Evolutionary conservation across 1,140 invertebrate species (phyloP), one percentile per base, ranked within the genome.

Genomic region (Phymastichus coffea): DNA sequence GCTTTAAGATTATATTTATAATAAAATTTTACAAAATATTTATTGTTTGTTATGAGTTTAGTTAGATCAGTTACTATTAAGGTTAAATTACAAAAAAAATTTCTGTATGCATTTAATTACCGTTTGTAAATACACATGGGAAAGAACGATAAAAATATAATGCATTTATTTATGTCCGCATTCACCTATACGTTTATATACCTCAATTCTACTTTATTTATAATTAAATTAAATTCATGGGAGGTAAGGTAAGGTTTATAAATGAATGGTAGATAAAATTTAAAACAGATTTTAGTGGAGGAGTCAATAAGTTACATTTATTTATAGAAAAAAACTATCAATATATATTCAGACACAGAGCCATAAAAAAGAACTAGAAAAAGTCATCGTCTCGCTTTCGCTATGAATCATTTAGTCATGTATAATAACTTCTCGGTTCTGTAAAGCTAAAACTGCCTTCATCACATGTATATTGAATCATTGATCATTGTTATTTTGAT

Each of bases 241-340:
- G n/a, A n/a, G n/a, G n/a, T n/a, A n/a, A n/a, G n/a, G n/a, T n/a
- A n/a, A n/a, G n/a, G n/a, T n/a, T n/a, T 4, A 12, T 40, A 40
- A 40, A 12, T 44, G n/a, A 22, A 10, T 44, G 6, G 22, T 6
- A 15, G 15, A 40, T 10, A 40, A 40, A 40, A 40, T 6, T 40
- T 40, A n/a, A 6, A 30, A 30, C 37, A 40, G 37, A 40, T 14
- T n/a, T 40, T 14, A 30, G 9, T 6, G 41, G 41, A 44, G 12
- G 40, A 57, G 53, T 71, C 66, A 69, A 72, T 72, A 71, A 70
- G 70, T 74, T 69, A 74, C 46, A 61, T 70, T 72, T 72, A 70
- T 70, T 74, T 61, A 64, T 66, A 66, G 57, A 66, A 61, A 70
- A 69, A 71, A 71, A 44, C 61, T 60, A 61, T 64, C 60, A 23